These are phyloP conservation scores for Epirrhoe tristata DNA, from an alignment of 2,888 invertebrate species.

Conservation along the genomic window DNA sequence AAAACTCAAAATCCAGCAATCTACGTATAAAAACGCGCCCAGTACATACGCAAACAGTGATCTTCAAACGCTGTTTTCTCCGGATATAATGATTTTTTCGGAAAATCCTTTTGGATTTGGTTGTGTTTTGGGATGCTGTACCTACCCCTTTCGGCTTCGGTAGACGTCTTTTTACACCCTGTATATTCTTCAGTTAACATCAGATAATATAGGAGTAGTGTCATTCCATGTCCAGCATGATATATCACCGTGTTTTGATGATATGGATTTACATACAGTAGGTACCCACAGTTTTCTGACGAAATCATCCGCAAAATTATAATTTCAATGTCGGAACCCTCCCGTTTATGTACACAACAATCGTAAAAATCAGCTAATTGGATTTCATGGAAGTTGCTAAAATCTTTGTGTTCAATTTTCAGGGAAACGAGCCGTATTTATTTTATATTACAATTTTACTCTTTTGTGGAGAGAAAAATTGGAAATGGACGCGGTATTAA, in stretches of 20 bases:
- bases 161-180: too few relatives aligned
- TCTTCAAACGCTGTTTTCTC: too few relatives aligned
- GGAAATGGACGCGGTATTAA: slow-evolving; percentile 15
- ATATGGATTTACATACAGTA: slow-evolving; percentile 3
- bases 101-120: too few relatives aligned
- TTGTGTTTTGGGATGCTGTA: too few relatives aligned
- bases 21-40: too few relatives aligned
- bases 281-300: neutral
- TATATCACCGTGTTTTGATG: neutral
- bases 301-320: slow-evolving; percentile 11
- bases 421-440: slow-evolving; percentile 41
- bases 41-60: too few relatives aligned
- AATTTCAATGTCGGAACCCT: slow-evolving; percentile 12
- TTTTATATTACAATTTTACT: slow-evolving; percentile 32
- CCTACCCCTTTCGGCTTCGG: too few relatives aligned
- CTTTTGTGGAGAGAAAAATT: slow-evolving; percentile 25
- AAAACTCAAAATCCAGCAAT: too few relatives aligned
- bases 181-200: too few relatives aligned
- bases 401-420: slow-evolving; percentile 40
- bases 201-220: too few relatives aligned
- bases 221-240: too few relatives aligned
- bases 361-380: slow-evolving; percentile 43
- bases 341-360: slow-evolving; percentile 24
- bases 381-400: slow-evolving; percentile 33
- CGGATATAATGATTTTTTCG: too few relatives aligned